Percentiles rank a stretch among this genome's conserved stretches.
Conservation (phyloP, 2,888 invertebrate genomes). For the Rugalucina vietnamica region DNA sequence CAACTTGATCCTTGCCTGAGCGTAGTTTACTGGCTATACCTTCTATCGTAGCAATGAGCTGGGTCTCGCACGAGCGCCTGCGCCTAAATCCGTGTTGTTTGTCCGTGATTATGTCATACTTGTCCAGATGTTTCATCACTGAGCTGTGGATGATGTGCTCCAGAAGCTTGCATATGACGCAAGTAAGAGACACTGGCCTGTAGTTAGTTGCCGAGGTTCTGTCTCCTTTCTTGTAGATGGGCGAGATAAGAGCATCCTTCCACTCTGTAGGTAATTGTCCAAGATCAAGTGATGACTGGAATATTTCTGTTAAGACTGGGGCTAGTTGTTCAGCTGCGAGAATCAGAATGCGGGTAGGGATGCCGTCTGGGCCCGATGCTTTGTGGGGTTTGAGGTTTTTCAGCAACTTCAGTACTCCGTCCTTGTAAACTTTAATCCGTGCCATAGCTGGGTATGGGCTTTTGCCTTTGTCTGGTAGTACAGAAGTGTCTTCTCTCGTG, state of each 20-base stretch:
- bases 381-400: neutral
- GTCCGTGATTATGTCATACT: neutral
- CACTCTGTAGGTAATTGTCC: neutral
- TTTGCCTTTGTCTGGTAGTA: slow-evolving; percentile 44
- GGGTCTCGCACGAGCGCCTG: neutral
- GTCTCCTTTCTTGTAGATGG: neutral
- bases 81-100: neutral
- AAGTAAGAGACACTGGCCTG: neutral
- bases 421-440: slow-evolving; percentile 19
- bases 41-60: neutral
- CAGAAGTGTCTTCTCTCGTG: slow-evolving; percentile 31
- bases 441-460: slow-evolving; percentile 26
- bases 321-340: neutral
- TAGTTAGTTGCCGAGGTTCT: neutral
- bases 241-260: neutral
- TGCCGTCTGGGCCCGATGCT: neutral
- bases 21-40: no score
- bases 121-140: neutral
- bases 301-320: neutral
- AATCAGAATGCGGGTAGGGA: neutral
- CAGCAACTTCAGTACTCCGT: neutral
- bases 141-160: neutral
- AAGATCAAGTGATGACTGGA: neutral
- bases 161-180: neutral
- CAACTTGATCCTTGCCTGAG: neutral